phyloP scores from a whole-genome alignment of 2,888 invertebrate species.

The Acanthoscelides obtectus region DNA sequence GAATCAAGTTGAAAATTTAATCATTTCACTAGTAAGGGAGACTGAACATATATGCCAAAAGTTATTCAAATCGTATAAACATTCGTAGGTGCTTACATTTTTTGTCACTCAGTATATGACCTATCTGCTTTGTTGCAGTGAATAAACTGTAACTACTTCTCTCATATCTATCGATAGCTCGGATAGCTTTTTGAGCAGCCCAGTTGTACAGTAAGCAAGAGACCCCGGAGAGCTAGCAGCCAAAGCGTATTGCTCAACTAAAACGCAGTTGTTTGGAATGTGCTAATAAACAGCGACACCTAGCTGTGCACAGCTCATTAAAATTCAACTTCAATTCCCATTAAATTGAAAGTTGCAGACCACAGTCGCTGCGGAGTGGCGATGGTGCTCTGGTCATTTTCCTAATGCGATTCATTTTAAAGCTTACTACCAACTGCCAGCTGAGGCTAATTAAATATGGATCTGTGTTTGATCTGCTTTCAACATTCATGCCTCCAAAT shows the following conservation, averaged over 20 bases:
- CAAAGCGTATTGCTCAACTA: slow-evolving; percentile 13
- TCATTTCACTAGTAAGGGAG: no score
- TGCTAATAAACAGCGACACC: slow-evolving; percentile 18
- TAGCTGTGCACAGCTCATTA: slow-evolving; percentile 17
- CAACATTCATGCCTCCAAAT: neutral
- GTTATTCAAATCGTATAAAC: no score
- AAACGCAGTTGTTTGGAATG: slow-evolving; percentile 13
- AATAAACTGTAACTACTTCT: no score
- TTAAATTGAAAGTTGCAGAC: slow-evolving; percentile 18
- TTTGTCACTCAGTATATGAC: no score
- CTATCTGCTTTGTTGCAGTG: no score
- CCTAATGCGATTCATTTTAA: neutral
- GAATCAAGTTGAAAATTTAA: no score
- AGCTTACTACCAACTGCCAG: neutral
- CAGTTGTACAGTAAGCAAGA: neutral
- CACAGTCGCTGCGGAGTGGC: slow-evolving; percentile 2
- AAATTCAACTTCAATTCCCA: slow-evolving; percentile 20
- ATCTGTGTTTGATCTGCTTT: neutral
- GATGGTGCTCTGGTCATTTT: neutral
- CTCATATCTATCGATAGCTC: no score
- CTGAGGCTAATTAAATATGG: neutral
- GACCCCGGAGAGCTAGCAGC: neutral
- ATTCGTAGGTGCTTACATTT: no score
- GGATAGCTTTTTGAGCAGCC: no score
- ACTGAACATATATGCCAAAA: no score